Base-by-base conservation (phyloP, 2,888 invertebrate genomes). In the Colletes collaris region DNA sequence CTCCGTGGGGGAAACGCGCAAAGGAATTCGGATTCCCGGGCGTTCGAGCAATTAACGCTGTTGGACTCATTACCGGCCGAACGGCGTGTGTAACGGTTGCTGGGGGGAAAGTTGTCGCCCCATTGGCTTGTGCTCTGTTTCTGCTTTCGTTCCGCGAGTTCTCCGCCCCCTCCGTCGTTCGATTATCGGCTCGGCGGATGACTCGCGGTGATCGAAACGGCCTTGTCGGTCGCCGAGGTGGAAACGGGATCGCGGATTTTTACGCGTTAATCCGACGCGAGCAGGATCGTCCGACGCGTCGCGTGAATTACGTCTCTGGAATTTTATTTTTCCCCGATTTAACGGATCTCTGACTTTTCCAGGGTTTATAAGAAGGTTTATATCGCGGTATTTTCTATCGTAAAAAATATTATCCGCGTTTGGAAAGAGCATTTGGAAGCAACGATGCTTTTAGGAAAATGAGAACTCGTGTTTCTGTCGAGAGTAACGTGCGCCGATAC, bases 61-160 rank as follows among this genome's bases (percentile, higher is more conserved):
- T 64, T 58, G 56, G 71, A 71, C 69, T 49, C 56, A 40, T 69
- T 62, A 73, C 66, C 55, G 69, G 65, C 58, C 46, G 11, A 46
- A 49, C 40, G 27, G 19, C 66, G 70, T 73, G 27, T 27, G 27
- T 27, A 27, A 27, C 27, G 27, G 60, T 62, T 46, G 13, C 46
- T 46, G 46, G 40, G 50, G 52, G 50, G 52, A 64, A 52, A 49
- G n/a, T 0, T 60, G 64, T 58, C 58, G 56, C 64, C 27, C 27
- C 71, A 71, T 64, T 64, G 71, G 56, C 52, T 27, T 5, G 13
- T 5, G 16, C n/a, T 13, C 69, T 46, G 49, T 13, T 71, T 40
- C 40, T 40, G 40, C 40, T 7, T 40, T 44, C 66, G 66, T 27
- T 56, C 7, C 46, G 55, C 35, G n/a, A 55, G 46, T 27, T 55